A percentile compares a stretch with the other conserved stretches of the same genome.
Evolutionary conservation across 2,113 vertebrate genomes (phyloP).

Genomic region (Smithornis capensis): DNA sequence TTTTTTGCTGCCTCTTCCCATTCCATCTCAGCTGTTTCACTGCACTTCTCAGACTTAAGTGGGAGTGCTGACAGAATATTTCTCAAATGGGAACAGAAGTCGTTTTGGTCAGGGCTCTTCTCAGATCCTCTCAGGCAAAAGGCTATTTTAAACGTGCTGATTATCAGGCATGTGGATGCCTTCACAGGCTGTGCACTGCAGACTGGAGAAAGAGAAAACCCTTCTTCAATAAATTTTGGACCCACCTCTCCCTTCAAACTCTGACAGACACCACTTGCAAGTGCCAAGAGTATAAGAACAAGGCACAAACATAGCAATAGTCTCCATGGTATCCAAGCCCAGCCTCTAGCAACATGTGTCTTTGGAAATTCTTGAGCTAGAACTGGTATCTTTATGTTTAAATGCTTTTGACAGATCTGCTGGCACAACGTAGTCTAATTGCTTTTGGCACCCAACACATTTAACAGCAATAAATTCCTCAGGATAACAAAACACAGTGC

Average conservation of each 20-base stretch:
- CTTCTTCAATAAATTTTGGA: not conserved
- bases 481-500: not conserved
- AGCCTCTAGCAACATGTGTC: not conserved
- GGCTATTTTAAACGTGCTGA: constrained; percentile 54
- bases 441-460: not conserved
- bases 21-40: not conserved
- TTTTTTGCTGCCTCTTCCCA: constrained; percentile 9
- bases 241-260: not conserved
- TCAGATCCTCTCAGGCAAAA: not conserved
- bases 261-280: not conserved
- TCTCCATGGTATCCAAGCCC: not conserved
- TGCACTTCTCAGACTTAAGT: not conserved
- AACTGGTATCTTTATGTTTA: not conserved
- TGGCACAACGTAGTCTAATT: not conserved
- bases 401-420: not conserved
- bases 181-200: not conserved
- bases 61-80: constrained; percentile 5
- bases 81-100: not conserved
- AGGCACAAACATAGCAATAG: not conserved
- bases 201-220: not conserved
- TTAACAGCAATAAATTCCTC: not conserved
- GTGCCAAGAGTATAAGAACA: not conserved
- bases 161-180: not conserved
- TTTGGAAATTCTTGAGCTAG: not conserved
- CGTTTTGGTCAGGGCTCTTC: not conserved